Conservation (phyloP, 2,888 invertebrate species). For the Argyresthia goedartella region DNA sequence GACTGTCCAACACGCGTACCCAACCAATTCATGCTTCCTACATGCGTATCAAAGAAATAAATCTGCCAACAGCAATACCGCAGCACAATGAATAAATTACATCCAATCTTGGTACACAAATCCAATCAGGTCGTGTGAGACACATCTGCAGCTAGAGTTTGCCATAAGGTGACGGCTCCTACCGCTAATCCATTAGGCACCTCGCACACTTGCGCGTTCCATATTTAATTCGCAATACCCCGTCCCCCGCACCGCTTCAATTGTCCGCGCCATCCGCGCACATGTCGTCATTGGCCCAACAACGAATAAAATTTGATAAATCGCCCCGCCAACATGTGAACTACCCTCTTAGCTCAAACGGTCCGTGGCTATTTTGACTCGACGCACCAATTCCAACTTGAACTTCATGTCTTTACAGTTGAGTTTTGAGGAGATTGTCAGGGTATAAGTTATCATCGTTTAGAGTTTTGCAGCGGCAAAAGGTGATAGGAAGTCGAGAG, state of each 20-base stretch:
- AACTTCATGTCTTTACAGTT: conserved; percentile 11
- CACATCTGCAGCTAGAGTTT: conserved; percentile 39
- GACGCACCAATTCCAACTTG: conserved; percentile 15
- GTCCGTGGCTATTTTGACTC: conserved; percentile 23
- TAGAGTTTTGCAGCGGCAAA: conserved; percentile 25
- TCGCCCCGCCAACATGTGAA: conserved; percentile 66
- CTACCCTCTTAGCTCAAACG: conserved; percentile 68
- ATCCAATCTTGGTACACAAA: conserved; percentile 10
- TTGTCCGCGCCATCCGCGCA: conserved; percentile 31
- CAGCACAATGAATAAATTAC: conserved; percentile 6
- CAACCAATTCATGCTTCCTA: no score
- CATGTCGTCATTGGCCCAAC: conserved; percentile 53
- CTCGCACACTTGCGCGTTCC: conserved; percentile 29
- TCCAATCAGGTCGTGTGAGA: conserved; percentile 29
- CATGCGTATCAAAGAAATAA: conserved; percentile 2
- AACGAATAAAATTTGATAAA: conserved; percentile 68
- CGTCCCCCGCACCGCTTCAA: conserved; percentile 13
- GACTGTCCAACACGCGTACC: no score
- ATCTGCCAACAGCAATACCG: conserved; percentile 4
- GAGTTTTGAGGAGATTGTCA: conserved; percentile 13
- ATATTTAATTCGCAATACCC: conserved; percentile 50
- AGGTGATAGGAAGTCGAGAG: conserved; percentile 11
- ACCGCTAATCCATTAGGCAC: conserved; percentile 57
- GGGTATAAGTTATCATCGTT: conserved; percentile 49
- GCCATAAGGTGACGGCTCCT: conserved; percentile 53